phyloP scores from a whole-genome alignment of 2,797 vertebrate species.

The Ciconia nigra region DNA sequence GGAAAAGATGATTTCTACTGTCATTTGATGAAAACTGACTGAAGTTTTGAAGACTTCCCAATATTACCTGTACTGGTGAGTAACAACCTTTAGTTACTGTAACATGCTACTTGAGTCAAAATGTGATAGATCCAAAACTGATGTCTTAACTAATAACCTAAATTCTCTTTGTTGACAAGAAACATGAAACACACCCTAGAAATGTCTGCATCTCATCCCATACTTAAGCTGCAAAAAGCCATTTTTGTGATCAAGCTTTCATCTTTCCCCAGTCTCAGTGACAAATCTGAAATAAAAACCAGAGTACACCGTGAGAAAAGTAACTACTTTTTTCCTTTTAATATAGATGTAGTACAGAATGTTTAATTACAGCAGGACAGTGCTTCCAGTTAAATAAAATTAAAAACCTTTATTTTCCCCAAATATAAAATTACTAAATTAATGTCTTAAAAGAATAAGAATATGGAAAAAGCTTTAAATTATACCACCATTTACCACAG shows the following conservation, averaged over 20 bases:
- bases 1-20: not conserved
- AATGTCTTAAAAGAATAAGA: conserved; percentile 88
- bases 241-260: not conserved
- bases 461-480: conserved; percentile 89
- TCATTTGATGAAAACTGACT: not conserved
- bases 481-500: conserved; percentile 79
- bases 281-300: conserved; percentile 32
- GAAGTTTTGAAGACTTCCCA: not conserved
- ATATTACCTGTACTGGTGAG: not conserved
- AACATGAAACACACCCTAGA: not conserved
- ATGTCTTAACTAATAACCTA: not conserved
- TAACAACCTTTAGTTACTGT: not conserved
- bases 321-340: conserved; percentile 80
- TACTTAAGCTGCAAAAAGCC: not conserved
- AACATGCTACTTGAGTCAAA: not conserved
- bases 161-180: not conserved
- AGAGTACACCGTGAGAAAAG: conserved; percentile 72
- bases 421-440: conserved; percentile 92
- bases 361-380: conserved; percentile 83
- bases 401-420: conserved; percentile 81
- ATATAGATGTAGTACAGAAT: conserved; percentile 79
- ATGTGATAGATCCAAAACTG: not conserved
- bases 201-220: not conserved
- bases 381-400: conserved; percentile 95
- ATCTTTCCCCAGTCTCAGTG: not conserved